Percentiles rank a stretch among this genome's conserved stretches.
Evolutionary conservation across 2,888 invertebrate species (phyloP).

Genomic region (Creontiades dilutus): DNA sequence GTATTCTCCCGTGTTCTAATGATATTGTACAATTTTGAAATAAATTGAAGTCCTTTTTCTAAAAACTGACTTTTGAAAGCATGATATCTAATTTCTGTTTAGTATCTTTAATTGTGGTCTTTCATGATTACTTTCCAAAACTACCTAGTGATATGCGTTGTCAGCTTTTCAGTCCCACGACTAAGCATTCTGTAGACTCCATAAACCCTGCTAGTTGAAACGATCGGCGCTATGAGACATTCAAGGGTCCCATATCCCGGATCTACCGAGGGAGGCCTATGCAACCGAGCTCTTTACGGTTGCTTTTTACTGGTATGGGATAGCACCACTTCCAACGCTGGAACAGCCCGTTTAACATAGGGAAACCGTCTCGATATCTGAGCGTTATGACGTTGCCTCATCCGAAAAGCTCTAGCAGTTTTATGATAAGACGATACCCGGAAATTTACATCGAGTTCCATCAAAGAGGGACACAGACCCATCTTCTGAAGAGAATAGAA

Average conservation of each 20-base stretch:
- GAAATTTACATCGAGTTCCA: too few relatives aligned
- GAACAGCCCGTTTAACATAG: constrained; percentile 10
- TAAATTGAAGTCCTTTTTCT: too few relatives aligned
- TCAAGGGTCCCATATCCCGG: not conserved
- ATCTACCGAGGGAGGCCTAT: not conserved
- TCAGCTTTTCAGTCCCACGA: not conserved
- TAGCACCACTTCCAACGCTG: not conserved
- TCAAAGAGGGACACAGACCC: too few relatives aligned
- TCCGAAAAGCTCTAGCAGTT: not conserved
- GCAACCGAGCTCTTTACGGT: constrained; percentile 21
- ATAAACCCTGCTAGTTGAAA: not conserved
- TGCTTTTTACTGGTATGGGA: constrained; percentile 14
- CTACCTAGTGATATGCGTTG: too few relatives aligned
- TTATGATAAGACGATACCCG: not conserved
- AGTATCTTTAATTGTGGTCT: too few relatives aligned
- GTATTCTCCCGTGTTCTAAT: too few relatives aligned
- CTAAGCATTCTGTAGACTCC: not conserved
- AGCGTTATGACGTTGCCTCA: constrained; percentile 4
- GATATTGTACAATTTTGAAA: too few relatives aligned
- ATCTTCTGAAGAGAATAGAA: too few relatives aligned
- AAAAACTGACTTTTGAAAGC: too few relatives aligned
- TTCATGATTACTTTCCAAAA: too few relatives aligned
- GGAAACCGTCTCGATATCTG: constrained; percentile 36
- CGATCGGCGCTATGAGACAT: not conserved
- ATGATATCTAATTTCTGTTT: too few relatives aligned